Evolutionary conservation across 2,113 vertebrate species (phyloP).

Genomic region (Myiagra hebetior): DNA sequence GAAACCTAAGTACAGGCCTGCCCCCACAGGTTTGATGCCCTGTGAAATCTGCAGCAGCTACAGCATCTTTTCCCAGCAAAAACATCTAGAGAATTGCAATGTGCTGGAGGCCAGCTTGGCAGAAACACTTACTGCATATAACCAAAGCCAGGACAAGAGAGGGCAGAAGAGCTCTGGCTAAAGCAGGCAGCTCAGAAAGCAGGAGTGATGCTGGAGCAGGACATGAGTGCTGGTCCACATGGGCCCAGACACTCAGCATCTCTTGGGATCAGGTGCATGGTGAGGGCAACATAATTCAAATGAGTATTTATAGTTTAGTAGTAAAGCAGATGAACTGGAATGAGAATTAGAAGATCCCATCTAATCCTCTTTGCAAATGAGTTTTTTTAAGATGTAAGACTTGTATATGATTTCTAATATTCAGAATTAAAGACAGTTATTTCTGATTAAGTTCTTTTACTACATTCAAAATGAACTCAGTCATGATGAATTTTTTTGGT

Average conservation of each 20-base stretch:
- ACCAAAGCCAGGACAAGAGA: background rate
- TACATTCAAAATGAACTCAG: background rate
- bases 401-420: background rate
- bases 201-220: background rate
- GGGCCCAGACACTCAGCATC: background rate
- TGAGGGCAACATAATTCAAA: background rate
- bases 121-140: background rate
- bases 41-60: background rate
- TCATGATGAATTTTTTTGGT: background rate
- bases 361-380: background rate
- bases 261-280: background rate
- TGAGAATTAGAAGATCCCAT: background rate
- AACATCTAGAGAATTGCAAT: background rate
- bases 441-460: slow-evolving; percentile 11
- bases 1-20: background rate
- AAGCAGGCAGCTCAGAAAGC: background rate
- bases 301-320: background rate
- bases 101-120: background rate
- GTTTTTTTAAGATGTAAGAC: background rate
- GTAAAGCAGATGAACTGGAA: background rate
- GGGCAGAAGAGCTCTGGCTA: background rate
- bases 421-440: background rate
- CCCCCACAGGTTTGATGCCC: background rate
- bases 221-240: rapidly evolving
- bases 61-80: background rate